Evolutionary conservation across 2,888 invertebrate genomes (phyloP).

Genomic region (Adineta ricciae): DNA sequence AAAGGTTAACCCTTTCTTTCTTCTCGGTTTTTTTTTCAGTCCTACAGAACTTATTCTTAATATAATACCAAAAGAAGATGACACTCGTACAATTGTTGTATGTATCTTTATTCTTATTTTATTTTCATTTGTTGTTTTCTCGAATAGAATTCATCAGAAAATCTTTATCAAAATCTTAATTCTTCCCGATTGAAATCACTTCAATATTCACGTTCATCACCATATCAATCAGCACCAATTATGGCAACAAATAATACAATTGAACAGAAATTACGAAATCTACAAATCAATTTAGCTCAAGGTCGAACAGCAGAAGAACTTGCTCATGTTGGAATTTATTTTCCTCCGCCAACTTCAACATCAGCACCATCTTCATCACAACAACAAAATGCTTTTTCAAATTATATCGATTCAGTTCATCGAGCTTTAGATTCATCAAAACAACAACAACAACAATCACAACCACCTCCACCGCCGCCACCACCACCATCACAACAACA

Average conservation of each 20-base stretch:
- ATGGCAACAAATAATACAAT: neutral
- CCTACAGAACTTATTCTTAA: constrained; percentile 68
- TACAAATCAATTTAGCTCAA: constrained; percentile 18
- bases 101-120: neutral
- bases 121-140: neutral
- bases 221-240: too few relatives aligned
- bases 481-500: neutral
- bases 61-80: constrained; percentile 86
- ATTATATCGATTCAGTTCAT: constrained; percentile 32
- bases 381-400: constrained; percentile 21
- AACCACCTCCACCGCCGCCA: neutral
- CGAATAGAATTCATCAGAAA: neutral
- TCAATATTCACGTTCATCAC: neutral
- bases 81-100: constrained; percentile 51
- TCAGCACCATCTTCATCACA: neutral
- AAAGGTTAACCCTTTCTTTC: neutral
- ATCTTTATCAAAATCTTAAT: neutral
- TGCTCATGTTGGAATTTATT: constrained; percentile 5
- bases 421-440: constrained; percentile 18
- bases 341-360: neutral
- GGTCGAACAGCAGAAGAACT: constrained; percentile 15
- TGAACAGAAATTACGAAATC: constrained; percentile 13
- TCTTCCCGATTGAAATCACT: neutral
- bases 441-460: neutral
- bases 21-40: constrained; percentile 51